Evolutionary conservation across 2,113 vertebrate species (phyloP).

Genomic region (Seriola dumerili): DNA sequence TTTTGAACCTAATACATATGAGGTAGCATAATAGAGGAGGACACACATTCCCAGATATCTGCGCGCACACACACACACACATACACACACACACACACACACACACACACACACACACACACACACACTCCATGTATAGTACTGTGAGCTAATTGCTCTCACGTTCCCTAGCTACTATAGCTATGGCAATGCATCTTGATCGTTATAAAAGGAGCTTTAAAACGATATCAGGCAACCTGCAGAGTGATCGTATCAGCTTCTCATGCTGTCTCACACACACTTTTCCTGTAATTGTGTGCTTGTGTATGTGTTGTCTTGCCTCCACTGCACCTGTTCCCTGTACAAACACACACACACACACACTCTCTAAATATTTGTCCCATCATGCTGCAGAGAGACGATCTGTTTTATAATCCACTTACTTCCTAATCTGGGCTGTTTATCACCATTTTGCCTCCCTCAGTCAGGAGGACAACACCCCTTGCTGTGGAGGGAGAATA

Average conservation of each 20-base stretch:
- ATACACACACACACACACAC: constrained; percentile 1
- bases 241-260: constrained; percentile 20
- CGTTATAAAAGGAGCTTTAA: constrained; percentile 19
- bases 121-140: constrained; percentile 4
- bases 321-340: not conserved
- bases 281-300: not conserved
- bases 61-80: not conserved
- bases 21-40: not conserved
- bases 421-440: constrained; percentile 47
- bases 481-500: not conserved
- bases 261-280: not conserved
- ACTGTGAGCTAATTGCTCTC: constrained; percentile 53
- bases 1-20: not conserved
- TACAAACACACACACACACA: not conserved
- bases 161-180: constrained; percentile 62
- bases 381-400: constrained; percentile 40
- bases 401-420: constrained; percentile 44
- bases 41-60: not conserved
- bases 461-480: constrained; percentile 21
- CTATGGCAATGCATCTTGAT: constrained; percentile 67
- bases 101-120: not conserved
- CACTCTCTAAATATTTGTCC: constrained; percentile 26
- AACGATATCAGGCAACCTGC: constrained; percentile 29
- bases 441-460: constrained; percentile 44
- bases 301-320: not conserved